A percentile compares a stretch with the other conserved stretches of the same genome.
Evolutionary conservation across 2,888 invertebrate species (phyloP).

Genomic region (Xiphydria camelus): DNA sequence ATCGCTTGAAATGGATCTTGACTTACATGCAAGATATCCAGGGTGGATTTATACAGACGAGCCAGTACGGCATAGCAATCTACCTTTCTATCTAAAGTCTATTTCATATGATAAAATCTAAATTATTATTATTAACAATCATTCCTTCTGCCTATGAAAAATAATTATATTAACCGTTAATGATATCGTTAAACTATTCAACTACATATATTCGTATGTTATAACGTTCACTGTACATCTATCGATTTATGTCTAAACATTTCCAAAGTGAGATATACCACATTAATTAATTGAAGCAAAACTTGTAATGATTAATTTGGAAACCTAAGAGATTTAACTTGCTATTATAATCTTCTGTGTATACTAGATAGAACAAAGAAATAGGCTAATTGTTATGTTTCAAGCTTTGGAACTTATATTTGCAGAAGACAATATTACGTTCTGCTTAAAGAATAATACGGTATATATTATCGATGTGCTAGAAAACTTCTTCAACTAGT

Average conservation of each 20-base stretch:
- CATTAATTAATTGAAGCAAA: background rate
- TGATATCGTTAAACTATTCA: constrained; percentile 12
- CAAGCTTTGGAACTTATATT: too few species aligned
- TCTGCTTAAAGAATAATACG: background rate
- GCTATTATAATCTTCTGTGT: too few species aligned
- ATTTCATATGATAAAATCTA: constrained; percentile 24
- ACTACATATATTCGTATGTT: constrained; percentile 20
- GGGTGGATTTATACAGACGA: too few species aligned
- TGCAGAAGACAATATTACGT: background rate
- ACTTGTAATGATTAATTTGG: too few species aligned
- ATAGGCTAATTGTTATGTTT: too few species aligned
- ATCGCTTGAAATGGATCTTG: constrained; percentile 11
- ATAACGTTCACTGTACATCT: constrained; percentile 6
- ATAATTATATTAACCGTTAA: constrained; percentile 21
- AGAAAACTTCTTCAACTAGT: constrained; percentile 8
- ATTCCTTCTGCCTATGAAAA: constrained; percentile 36
- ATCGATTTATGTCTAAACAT: background rate
- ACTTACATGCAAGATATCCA: constrained; percentile 22
- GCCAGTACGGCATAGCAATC: constrained; percentile 15
- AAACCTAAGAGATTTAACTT: too few species aligned
- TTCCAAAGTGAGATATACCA: constrained; percentile 2
- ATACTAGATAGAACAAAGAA: too few species aligned
- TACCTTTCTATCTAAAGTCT: constrained; percentile 25
- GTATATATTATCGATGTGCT: background rate
- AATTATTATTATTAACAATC: constrained; percentile 32